Conservation (phyloP, 2,113 vertebrate species). For the Xyrauchen texanus region DNA sequence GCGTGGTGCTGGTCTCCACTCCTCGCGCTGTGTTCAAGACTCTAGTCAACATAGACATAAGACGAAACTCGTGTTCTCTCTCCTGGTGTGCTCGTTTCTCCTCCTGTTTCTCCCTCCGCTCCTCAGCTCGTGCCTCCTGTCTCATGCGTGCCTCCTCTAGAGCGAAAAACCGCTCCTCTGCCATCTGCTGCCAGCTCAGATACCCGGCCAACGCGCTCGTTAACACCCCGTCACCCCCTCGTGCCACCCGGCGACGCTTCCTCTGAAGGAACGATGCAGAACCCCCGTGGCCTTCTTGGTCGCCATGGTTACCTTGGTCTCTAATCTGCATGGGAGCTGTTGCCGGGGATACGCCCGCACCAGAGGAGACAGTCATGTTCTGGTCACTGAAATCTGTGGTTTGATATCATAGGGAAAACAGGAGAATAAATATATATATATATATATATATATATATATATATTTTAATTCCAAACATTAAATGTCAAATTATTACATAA, state of each 20-base stretch:
- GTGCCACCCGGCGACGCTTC: constrained; percentile 63
- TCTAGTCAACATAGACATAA: constrained; percentile 77
- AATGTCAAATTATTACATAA: too few relatives aligned
- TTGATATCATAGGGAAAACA: neutral
- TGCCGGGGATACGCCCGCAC: constrained; percentile 55
- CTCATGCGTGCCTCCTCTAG: constrained; percentile 76
- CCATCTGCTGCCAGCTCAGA: constrained; percentile 74
- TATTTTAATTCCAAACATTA: too few relatives aligned
- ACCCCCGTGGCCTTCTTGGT: constrained; percentile 15
- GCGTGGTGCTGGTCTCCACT: neutral
- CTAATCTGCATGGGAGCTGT: constrained; percentile 39
- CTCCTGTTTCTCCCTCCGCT: constrained; percentile 80
- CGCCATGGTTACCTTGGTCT: constrained; percentile 44
- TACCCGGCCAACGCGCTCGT: constrained; percentile 77
- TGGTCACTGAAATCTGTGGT: constrained; percentile 73
- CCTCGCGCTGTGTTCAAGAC: constrained; percentile 43
- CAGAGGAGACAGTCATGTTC: constrained; percentile 68
- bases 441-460: too few relatives aligned
- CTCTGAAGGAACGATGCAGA: constrained; percentile 59
- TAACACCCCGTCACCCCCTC: constrained; percentile 55
- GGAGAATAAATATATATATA: too few relatives aligned
- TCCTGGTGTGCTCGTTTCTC: constrained; percentile 77
- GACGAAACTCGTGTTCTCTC: constrained; percentile 79
- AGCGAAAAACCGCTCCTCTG: constrained; percentile 79
- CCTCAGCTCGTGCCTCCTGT: constrained; percentile 75